Percentiles rank a stretch among this genome's conserved stretches.
Conservation (phyloP, 2,888 invertebrate species). For the Apamea crenata region DNA sequence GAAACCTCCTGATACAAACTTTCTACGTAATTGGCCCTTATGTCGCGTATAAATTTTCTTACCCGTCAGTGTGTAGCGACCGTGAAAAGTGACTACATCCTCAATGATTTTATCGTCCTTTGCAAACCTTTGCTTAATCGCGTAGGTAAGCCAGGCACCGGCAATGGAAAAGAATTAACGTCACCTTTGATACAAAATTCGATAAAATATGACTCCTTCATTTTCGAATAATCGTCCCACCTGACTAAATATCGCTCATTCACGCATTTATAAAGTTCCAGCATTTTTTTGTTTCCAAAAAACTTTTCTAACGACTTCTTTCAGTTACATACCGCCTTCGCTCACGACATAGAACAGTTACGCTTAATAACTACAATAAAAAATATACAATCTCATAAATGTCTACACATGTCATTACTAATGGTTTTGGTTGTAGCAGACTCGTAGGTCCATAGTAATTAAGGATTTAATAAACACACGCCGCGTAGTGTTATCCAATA, state of each 20-base stretch:
- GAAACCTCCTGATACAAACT: constrained; percentile 66
- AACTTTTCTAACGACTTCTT: constrained; percentile 53
- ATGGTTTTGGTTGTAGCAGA: constrained; percentile 59
- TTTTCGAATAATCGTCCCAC: constrained; percentile 31
- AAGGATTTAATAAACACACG: constrained; percentile 68
- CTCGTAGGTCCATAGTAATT: constrained; percentile 66
- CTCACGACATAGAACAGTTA: constrained; percentile 58
- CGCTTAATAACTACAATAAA: constrained; percentile 56
- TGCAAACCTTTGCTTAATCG: constrained; percentile 9
- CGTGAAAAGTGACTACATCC: constrained; percentile 34
- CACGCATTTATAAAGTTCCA: constrained; percentile 48
- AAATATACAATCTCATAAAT: constrained; percentile 60
- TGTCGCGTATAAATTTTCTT: constrained; percentile 55
- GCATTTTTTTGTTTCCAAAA: constrained; percentile 51
- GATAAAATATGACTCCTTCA: constrained; percentile 33
- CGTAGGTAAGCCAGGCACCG: neutral
- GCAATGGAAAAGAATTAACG: constrained; percentile 15
- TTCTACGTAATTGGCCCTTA: constrained; percentile 66
- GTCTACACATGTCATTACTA: constrained; percentile 62
- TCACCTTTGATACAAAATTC: constrained; percentile 27
- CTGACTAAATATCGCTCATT: constrained; percentile 44
- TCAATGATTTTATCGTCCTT: constrained; percentile 22
- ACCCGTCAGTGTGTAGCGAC: constrained; percentile 29
- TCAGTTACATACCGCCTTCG: constrained; percentile 46
- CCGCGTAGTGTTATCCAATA: constrained; percentile 63